Base-by-base conservation (phyloP, 1,140 invertebrate genomes). In the Drosophila kohkoa region DNA sequence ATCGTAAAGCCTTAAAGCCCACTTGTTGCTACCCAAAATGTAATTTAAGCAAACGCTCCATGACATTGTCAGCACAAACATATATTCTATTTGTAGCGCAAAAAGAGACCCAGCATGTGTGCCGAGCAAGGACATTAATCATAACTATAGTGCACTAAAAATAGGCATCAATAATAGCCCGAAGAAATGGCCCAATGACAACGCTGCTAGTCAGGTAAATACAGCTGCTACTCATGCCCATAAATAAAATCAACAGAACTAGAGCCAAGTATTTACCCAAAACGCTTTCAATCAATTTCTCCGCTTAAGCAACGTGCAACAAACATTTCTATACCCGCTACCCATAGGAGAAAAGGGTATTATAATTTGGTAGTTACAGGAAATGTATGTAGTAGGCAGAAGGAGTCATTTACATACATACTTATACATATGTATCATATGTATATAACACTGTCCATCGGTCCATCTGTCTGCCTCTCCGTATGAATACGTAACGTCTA, bases 231-330 rank as follows among this genome's bases (percentile, higher is more conserved):
- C 59, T 28, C 38, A 30, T 69, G 79, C 66, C 83, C 88, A 87
- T 88, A 87, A 88, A 82, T 75, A 78, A 80, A 80, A 58, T 32
- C 60, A 41, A 49, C 13, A 71, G 20, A 32, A 8, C 32, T 7
- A 8, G 6, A 32, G 32, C 32, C 15, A 5, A 54, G 67, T 75
- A 85, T 85, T 86, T 81, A 73, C 70, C 75, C 80, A 81, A 25
- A 25, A 80, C 80, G 77, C 70, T 70, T 79, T 70, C 73, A 89
- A 79, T 85, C 78, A 89, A 75, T 78, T 83, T 75, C 4, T 25
- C 20, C 20, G 20, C 20, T 25, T 25, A 25, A 25, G 20, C 20
- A 3, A 3, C 20, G 20, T 25, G 20, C 20, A 25, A 3, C 20
- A 25, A 25, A 25, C 20, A 25, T 25, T 25, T 25, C 20, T 3